These are phyloP conservation scores for Cynocephalus volans DNA, from an alignment of 2,113 vertebrate species.

Conservation along the genomic window DNA sequence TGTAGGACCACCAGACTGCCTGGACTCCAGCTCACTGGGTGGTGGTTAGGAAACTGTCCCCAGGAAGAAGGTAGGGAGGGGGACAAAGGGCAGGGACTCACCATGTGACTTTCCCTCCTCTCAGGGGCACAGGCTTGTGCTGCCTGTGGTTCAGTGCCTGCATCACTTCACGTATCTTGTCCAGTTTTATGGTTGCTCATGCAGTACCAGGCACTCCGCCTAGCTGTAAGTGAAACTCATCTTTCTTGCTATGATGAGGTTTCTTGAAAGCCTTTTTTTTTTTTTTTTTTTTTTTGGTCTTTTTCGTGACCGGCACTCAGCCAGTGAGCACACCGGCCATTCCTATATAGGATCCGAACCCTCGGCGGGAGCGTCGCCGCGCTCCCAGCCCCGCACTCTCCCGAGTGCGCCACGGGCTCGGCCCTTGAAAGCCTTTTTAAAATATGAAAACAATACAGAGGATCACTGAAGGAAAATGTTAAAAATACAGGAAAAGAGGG, in stretches of 20 bases:
- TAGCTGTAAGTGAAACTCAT: rapidly evolving
- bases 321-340: no score
- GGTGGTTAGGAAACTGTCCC: background rate
- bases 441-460: background rate
- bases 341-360: no score
- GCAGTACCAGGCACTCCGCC: no score
- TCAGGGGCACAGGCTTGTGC: background rate
- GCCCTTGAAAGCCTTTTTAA: background rate
- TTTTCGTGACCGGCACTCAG: no score
- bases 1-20: rapidly evolving
- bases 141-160: background rate
- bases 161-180: background rate
- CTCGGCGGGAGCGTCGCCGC: no score
- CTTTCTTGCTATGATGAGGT: no score
- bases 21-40: background rate
- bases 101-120: background rate
- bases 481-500: background rate
- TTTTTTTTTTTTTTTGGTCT: no score
- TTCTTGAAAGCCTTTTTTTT: background rate
- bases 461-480: background rate
- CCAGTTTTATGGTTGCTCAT: background rate
- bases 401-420: no score
- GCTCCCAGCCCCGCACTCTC: no score
- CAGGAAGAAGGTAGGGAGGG: background rate
- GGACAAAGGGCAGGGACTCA: background rate